Evolutionary conservation across 2,113 vertebrate species (phyloP).

Genomic region (Cyrtonyx montezumae): DNA sequence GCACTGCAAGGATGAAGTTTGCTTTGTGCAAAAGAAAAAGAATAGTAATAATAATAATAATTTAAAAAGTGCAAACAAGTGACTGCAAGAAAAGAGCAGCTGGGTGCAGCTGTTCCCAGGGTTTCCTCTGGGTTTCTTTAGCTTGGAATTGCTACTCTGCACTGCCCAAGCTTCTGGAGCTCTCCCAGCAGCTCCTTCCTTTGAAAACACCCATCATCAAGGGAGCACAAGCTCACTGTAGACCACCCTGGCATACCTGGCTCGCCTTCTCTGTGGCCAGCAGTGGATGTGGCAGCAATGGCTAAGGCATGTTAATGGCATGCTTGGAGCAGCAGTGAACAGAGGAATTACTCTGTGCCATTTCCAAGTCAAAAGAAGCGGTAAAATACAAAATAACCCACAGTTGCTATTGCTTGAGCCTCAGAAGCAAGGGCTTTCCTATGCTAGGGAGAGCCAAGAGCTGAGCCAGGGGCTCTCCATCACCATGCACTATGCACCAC

Average conservation of each 20-base stretch:
- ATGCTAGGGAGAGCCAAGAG: too few relatives aligned
- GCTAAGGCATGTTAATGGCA: background rate
- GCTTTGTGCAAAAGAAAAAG: background rate
- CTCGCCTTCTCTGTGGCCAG: background rate
- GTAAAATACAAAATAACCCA: too few relatives aligned
- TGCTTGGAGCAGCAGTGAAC: background rate
- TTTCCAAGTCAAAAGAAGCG: too few relatives aligned
- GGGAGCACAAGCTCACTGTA: background rate
- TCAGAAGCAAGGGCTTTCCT: too few relatives aligned
- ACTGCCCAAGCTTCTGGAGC: background rate
- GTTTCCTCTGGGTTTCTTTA: background rate
- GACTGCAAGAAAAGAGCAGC: background rate
- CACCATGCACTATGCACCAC: background rate
- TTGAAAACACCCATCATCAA: background rate
- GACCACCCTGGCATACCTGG: background rate
- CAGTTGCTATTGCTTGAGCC: too few relatives aligned
- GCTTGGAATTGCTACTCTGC: background rate
- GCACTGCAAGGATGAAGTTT: background rate
- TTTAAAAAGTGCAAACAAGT: background rate
- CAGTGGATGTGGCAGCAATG: background rate
- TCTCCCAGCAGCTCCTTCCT: background rate
- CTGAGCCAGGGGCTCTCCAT: background rate
- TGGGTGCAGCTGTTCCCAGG: background rate
- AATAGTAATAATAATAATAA: background rate
- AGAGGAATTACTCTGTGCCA: too few relatives aligned